Evolutionary conservation across 2,113 vertebrate species (phyloP), one percentile per base, ranked within the genome.

Genomic region (Aegotheles bennettii): DNA sequence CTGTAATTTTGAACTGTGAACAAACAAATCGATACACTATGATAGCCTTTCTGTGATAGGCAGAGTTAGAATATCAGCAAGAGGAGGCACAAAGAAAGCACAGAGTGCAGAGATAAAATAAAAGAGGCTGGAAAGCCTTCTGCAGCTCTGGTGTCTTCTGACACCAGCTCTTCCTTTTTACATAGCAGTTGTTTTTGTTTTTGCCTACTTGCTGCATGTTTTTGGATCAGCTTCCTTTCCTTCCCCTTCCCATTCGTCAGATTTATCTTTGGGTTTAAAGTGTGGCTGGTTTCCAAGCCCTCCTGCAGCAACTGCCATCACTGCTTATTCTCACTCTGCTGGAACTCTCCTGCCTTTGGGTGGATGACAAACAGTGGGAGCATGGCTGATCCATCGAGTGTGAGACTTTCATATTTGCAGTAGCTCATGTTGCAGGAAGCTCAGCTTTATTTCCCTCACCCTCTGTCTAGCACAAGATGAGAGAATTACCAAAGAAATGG

Each of bases 21-120:
- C 36, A 90, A 64, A 93, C 71, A 84, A 88, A 93, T 89, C 56
- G 56, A 53, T 81, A 78, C 92, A 75, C 31, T 40, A 23, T 70
- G 31, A 64, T 10, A 77, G 51, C 33, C 11, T 84, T 87, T 71
- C 29, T 28, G 60, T 40, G 35, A 63, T 26, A 20, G 40, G 17
- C n/a, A 84, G 60, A 93, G 73, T 43, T 81, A n/a, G 42, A n/a
- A 60, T 43, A 23, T 17, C 54, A 89, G 42, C 60, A 83, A 54
- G 38, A 89, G 35, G 18, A 83, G 25, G 47, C 54, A 78, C 25
- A 87, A 57, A 53, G 17, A 26, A 87, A 94, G 24, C 17, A 48
- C 3, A 16, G 43, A 56, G 3, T 13, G 13, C 28, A 88, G 53
- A 59, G 10, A 9, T 16, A 70, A 80, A 38, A 70, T 25, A 53